Evolutionary conservation across 2,797 vertebrate species (phyloP).

Genomic region (Poeciliopsis paucimaculata): DNA sequence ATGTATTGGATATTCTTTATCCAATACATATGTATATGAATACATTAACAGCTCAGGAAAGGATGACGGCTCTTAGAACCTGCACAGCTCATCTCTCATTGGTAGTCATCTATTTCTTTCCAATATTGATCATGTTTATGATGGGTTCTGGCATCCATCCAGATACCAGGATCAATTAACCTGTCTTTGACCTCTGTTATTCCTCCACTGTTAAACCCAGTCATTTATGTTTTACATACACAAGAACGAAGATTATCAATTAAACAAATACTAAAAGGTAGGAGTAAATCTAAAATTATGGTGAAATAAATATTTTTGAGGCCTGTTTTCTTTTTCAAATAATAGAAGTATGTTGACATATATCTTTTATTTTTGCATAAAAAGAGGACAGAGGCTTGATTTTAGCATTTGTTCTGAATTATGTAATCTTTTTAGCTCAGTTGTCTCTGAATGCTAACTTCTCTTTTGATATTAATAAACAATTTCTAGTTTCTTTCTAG

Average conservation of each 20-base stretch:
- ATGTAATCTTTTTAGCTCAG: background rate
- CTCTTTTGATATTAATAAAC: background rate
- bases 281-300: background rate
- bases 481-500: background rate
- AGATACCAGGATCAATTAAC: constrained; percentile 48
- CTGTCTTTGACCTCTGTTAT: constrained; percentile 22
- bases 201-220: constrained; percentile 62
- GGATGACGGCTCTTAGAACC: constrained; percentile 71
- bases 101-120: constrained; percentile 72
- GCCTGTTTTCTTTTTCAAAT: background rate
- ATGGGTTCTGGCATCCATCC: constrained; percentile 21
- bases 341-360: background rate
- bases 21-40: too few species aligned
- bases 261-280: constrained; percentile 8
- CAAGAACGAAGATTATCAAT: constrained; percentile 22
- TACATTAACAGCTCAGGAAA: constrained; percentile 35
- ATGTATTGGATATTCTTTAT: constrained; percentile 54
- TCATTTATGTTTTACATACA: constrained; percentile 64
- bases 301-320: background rate
- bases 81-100: constrained; percentile 72
- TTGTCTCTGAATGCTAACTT: background rate
- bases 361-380: background rate
- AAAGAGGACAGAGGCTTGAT: background rate
- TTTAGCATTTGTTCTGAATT: background rate
- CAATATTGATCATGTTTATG: constrained; percentile 37